Evolutionary conservation across 2,888 invertebrate species (phyloP).

Genomic region (Acrobeloides nanus): DNA sequence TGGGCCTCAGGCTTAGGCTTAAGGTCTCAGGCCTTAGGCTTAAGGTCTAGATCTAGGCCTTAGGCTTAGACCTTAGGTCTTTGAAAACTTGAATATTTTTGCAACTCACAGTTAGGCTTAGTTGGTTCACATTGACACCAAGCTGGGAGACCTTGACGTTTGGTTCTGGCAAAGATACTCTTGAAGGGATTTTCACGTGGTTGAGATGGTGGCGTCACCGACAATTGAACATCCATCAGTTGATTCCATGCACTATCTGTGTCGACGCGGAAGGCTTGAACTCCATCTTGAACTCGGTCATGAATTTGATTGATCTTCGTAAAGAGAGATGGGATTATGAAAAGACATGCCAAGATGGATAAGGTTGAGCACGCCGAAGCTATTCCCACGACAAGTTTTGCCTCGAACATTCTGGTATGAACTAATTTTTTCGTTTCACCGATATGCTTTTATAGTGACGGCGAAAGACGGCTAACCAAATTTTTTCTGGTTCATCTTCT

Average conservation of each 20-base stretch:
- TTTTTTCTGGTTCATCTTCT: no score
- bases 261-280: conserved; percentile 47
- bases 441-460: no score
- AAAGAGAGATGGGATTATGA: conserved; percentile 20
- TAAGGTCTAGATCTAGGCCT: not conserved
- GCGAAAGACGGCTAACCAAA: no score
- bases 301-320: conserved; percentile 20
- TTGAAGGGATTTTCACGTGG: conserved; percentile 32
- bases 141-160: conserved; percentile 37
- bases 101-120: conserved; percentile 40
- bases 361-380: conserved; percentile 23
- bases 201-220: conserved; percentile 26
- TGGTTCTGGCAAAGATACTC: no score
- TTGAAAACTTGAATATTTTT: conserved; percentile 40
- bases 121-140: conserved; percentile 50
- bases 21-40: no score
- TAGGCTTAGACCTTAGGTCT: conserved; percentile 18
- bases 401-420: conserved; percentile 19
- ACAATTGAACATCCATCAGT: conserved; percentile 45
- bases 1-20: no score
- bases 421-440: no score
- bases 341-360: conserved; percentile 20
- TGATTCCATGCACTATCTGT: conserved; percentile 49
- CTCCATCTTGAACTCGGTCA: conserved; percentile 23
- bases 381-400: conserved; percentile 25